These are phyloP conservation scores for Lasioglossum figueresi DNA, from an alignment of 2,888 invertebrate species.

Conservation along the genomic window DNA sequence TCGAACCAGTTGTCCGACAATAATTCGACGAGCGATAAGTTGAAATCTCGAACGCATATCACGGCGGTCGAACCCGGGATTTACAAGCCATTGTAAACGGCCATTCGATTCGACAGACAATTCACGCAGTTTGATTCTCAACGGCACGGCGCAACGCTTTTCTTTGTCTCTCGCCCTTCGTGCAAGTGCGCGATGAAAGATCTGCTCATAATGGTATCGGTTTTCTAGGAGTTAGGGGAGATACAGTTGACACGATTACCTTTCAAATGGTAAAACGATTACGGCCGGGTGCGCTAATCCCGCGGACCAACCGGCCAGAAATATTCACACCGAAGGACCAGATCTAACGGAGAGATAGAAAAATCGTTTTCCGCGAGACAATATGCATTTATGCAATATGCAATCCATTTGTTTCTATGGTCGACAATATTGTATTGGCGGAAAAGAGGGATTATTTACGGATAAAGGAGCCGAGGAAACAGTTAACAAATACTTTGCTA, in stretches of 20 bases:
- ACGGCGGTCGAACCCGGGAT: background rate
- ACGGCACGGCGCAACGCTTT: background rate
- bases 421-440: background rate
- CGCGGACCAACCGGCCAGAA: background rate
- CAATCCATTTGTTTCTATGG: background rate
- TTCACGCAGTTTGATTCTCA: background rate
- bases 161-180: background rate
- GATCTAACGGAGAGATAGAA: background rate
- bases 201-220: background rate
- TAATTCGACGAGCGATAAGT: background rate
- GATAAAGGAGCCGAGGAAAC: background rate
- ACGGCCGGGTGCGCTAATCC: background rate
- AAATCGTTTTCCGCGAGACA: background rate
- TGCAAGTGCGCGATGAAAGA: background rate
- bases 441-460: background rate
- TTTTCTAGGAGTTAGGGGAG: background rate
- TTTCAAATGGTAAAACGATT: background rate
- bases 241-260: background rate
- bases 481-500: background rate
- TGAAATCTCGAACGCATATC: background rate
- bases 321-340: background rate
- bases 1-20: background rate
- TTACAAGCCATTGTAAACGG: background rate
- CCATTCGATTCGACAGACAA: background rate
- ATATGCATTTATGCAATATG: background rate